Conservation (phyloP, 2,888 invertebrate species). For the Nomada ferruginata region DNA sequence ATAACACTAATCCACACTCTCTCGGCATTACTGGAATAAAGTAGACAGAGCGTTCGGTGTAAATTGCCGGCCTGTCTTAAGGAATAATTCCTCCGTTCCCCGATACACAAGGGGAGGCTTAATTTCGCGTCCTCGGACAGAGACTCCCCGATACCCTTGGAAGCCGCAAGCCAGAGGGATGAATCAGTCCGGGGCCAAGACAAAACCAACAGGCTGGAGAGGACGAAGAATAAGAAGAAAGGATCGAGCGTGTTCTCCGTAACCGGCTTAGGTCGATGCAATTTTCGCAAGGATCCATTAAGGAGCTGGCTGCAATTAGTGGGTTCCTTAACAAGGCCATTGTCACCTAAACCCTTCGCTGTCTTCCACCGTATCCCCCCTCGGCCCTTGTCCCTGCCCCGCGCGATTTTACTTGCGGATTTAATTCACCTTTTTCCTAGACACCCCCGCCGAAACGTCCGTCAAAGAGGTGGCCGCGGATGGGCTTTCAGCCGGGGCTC, state of each 20-base stretch:
- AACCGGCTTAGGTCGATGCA: conserved; percentile 77
- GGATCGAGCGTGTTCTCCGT: conserved; percentile 56
- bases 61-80: no score
- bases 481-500: conserved; percentile 44
- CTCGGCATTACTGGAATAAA: no score
- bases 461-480: conserved; percentile 67
- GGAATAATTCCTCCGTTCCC: not conserved
- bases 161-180: conserved; percentile 33
- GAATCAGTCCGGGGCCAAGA: conserved; percentile 42
- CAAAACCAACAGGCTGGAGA: conserved; percentile 29
- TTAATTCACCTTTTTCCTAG: conserved; percentile 74
- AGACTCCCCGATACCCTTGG: conserved; percentile 13
- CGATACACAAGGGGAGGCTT: not conserved
- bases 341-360: conserved; percentile 69
- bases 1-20: no score
- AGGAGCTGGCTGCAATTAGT: conserved; percentile 77
- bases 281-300: conserved; percentile 79
- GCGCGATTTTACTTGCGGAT: conserved; percentile 73
- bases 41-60: not conserved
- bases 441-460: conserved; percentile 45
- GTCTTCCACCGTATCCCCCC: conserved; percentile 23
- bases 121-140: not conserved
- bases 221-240: conserved; percentile 51
- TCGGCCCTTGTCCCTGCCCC: not conserved
- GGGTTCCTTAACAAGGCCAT: conserved; percentile 78